These are phyloP conservation scores for Otus scops DNA, from an alignment of 2,797 vertebrate species.

Conservation along the genomic window DNA sequence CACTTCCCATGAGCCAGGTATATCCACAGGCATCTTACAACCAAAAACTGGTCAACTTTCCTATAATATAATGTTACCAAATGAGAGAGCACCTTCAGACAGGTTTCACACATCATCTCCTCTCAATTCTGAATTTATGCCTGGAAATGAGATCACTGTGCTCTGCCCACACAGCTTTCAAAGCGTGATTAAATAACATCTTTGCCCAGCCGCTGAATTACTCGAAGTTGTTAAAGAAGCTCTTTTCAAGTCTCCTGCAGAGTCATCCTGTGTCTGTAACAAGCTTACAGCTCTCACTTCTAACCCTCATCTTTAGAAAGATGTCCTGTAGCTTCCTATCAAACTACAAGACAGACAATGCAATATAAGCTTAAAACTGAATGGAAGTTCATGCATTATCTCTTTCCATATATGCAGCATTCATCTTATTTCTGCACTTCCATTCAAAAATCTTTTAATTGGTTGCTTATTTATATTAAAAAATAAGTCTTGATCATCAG, in stretches of 20 bases:
- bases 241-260: background rate
- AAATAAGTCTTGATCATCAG: background rate
- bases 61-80: background rate
- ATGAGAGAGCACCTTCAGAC: background rate
- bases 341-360: background rate
- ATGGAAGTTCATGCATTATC: background rate
- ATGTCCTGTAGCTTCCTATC: background rate
- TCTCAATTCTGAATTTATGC: background rate
- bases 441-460: background rate
- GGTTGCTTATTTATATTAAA: background rate
- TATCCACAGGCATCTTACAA: background rate
- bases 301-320: background rate
- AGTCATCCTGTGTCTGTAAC: background rate
- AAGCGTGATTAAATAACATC: slow-evolving; percentile 13
- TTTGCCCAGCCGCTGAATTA: background rate
- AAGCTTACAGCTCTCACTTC: background rate
- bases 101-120: background rate
- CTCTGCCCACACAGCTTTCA: slow-evolving; percentile 2
- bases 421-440: background rate
- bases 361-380: background rate
- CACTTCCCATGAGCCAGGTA: background rate
- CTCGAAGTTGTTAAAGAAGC: background rate
- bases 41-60: background rate
- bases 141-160: background rate
- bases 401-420: background rate